Base-by-base conservation (phyloP, 2,113 vertebrate species). In the Reinhardtius hippoglossoides region DNA sequence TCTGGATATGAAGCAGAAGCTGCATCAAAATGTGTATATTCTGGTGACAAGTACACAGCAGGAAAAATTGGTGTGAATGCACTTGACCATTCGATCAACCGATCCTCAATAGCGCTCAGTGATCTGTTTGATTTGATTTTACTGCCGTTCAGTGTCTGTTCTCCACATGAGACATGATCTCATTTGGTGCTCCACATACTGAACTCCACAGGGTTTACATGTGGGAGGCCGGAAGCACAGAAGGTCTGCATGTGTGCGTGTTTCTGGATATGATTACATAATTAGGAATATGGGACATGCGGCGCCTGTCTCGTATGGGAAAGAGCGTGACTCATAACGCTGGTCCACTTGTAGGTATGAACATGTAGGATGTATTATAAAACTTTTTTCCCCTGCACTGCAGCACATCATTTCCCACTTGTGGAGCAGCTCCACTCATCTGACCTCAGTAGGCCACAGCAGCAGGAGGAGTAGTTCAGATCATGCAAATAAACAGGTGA, bases 131-230 rank as follows among this genome's bases (percentile, higher is more conserved):
- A 16, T 48, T 48, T 48, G 44, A 15, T 9, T 48, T 16, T 18
- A 18, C 3, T 50, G 46, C 18, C 16, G 18, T 46, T 42, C 55
- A 80, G 54, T 71, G 35, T 26, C 15, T 18, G 83, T 62, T 26
- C 56, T 78, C 74, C 76, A 81, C 86, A 80, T 65, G 89, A 89
- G 89, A 89, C 74, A 2, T 86, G 89, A 90, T 91, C 89, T 90
- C 75, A 92, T 91, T 92, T 77, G 59, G 42, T 76, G 88, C 81
- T 91, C 90, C 65, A 91, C 78, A 91, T 91, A 81, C 64, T 71
- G 61, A 86, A 80, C 80, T 76, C 87, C 85, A 80, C 76, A 87
- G 76, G 92, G 78, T 81, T 87, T 64, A 73, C 67, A 83, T 52
- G 67, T 74, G 66, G 73, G 77, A 88, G 52, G 58, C 62, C 73